Evolutionary conservation across 2,113 vertebrate genomes (phyloP), one percentile per base, ranked within the genome.

Genomic region (Lathamus discolor): DNA sequence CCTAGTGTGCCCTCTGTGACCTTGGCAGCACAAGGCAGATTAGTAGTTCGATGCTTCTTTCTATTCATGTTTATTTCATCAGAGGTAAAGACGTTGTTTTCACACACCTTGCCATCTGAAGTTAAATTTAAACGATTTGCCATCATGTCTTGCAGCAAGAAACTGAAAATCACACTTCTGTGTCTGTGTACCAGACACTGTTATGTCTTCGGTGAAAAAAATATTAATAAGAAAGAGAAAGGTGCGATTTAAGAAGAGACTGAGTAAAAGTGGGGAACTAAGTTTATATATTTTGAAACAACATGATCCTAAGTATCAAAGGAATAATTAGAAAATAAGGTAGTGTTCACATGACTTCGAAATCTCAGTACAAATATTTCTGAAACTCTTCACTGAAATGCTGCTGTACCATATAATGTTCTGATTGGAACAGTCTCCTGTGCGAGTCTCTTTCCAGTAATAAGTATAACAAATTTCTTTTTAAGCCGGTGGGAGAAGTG

Each of bases 381-480:
- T 92, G 93, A 83, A 92, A 90, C 90, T 91, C 87, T 88, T 74
- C 95, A 41, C 91, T 95, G 63, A 70, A 92, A 69, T 66, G 85
- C 96, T 96, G 95, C 95, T 93, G 90, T 91, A 72, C 86, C 44
- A 23, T 73, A 8, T 76, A 88, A 93, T 63, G 95, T 96, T 97
- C 98, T 90, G 95, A 94, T 96, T 97, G 97, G 97, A 97, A 95
- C 97, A 79, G 46, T 91, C 92, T 98, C 96, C 96, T 96, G 81
- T 80, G 90, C 69, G 91, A 97, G 93, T 92, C 97, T 97, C 96
- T 95, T 98, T 98, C 97, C 98, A 98, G 97, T 98, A 98, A 98
- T 95, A 96, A 97, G 95, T 81, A 94, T 76, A 97, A 94, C 89
- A 96, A 97, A 94, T 97, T 97, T 97, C 94, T 98, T 97, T 92